Evolutionary conservation across 1,140 invertebrate species (phyloP), one percentile per base, ranked within the genome.

Genomic region (Fopius arisanus): DNA sequence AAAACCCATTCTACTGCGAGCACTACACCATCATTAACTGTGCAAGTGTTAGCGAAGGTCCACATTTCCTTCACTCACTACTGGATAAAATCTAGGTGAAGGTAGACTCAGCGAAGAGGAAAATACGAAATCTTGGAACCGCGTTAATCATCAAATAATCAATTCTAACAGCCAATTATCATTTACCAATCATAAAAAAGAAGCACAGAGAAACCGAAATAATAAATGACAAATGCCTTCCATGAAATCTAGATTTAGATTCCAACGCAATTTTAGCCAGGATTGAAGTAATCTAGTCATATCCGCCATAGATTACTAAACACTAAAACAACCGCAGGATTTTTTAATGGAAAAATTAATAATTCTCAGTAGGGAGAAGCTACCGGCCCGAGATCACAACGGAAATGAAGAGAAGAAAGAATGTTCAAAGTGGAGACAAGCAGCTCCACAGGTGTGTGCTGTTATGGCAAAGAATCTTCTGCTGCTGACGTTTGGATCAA

Each of bases 401-500:
- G 19, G 48, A 28, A 31, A 62, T 59, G 31, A 41, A 19, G 77
- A 76, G 14, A 62, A 62, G 12, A 41, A n/a, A 0, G 37, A 48
- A 5, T 75, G 81, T 41, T 87, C 85, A 3, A 89, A 87, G 78
- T 81, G 90, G 71, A 84, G 89, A 48, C 83, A 88, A 72, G 89
- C 89, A 6, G 72, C 90, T 51, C 90, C 91, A 62, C 91, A 92
- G 85, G 89, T 90, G 78, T 82, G 90, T 72, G 92, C 92, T 21
- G 91, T 92, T 54, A 88, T 87, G 72, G 91, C 91, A 29, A 92
- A 92, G 82, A 92, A 92, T 85, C 83, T 91, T 74, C 83, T 92
- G 28, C 86, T 92, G 63, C 80, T 92, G 63, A 89, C 90, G 10
- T 94, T 94, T 82, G 93, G 94, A 43, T 92, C 93, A 88, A 93